phyloP scores from a whole-genome alignment of 2,888 invertebrate genomes.

The Coenonympha glycerion region DNA sequence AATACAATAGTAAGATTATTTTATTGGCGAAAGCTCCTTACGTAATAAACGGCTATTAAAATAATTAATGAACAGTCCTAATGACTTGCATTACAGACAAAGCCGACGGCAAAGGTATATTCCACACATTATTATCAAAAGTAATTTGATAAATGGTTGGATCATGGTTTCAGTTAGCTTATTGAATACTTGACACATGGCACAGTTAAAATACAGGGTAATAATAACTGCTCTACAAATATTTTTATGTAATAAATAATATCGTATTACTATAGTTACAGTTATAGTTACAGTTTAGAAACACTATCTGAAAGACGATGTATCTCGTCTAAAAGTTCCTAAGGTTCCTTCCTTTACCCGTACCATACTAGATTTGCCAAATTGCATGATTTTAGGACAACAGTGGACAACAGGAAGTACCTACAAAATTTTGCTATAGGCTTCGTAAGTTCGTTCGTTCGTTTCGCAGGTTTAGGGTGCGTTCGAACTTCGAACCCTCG shows the following conservation, averaged over 20 bases:
- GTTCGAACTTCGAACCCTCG: too few species aligned
- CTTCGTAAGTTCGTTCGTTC: too few species aligned
- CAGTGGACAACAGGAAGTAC: too few species aligned
- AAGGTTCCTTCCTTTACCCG: too few species aligned
- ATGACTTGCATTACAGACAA: conserved; percentile 53
- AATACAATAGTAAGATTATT: conserved; percentile 66
- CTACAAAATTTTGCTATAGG: too few species aligned
- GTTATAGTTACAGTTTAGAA: too few species aligned
- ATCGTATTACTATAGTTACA: too few species aligned
- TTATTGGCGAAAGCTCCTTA: conserved; percentile 66
- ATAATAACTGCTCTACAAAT: background rate
- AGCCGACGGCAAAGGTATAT: conserved; percentile 37
- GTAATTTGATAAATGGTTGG: conserved; percentile 7
- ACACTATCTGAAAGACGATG: too few species aligned
- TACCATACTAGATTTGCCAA: too few species aligned
- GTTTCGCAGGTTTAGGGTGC: too few species aligned
- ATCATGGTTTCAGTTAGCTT: background rate
- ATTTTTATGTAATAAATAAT: background rate
- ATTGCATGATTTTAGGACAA: too few species aligned
- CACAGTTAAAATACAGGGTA: background rate
- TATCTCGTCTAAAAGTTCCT: too few species aligned
- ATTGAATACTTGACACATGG: background rate
- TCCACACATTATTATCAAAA: conserved; percentile 16
- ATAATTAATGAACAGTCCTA: conserved; percentile 66
- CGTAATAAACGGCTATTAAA: conserved; percentile 63